Evolutionary conservation across 2,113 vertebrate species (phyloP), one percentile per base, ranked within the genome.

Genomic region (Mustela lutreola): DNA sequence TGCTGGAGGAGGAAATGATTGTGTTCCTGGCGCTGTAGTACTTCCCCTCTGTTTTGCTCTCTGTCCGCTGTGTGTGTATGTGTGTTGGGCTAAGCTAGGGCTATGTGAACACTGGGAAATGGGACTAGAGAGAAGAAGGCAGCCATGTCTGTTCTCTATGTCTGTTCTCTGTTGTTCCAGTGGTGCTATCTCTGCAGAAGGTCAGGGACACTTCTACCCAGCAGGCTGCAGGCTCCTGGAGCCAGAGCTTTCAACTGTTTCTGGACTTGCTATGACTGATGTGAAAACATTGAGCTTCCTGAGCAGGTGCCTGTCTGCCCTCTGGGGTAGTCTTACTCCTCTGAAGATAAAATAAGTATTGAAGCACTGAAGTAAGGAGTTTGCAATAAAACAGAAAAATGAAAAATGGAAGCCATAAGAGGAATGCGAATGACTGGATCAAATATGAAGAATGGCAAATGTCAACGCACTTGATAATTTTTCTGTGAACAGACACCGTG

Each of bases 391-490:
- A 93, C 62, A 86, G 42, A 87, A 89, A 96, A 97, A 82, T 71
- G 91, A 96, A 93, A 96, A 93, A 53, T 39, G 86, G 60, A 91
- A 96, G 31, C 87, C 73, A 26, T 83, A 80, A 97, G 97, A 96
- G 75, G 95, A 96, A 96, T 0, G 28, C 96, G 58, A 97, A 91
- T 95, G 60, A 81, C 28, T 78, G 71, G 75, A 87, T 96, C 87
- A 76, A 95, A 63, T 83, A 26, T 88, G 92, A 97, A 95, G 70
- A 87, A 90, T 63, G 58, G 92, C 71, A 71, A 92, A 81, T 92
- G 94, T 92, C 83, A 94, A 92, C 58, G 56, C 56, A 22, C 87
- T 95, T 93, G 96, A 67, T 94, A 93, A 95, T 94, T 94, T 97
- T 86, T 97, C 85, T 96, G 89, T 80, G 87, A 90, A 94, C 83